Conservation (phyloP, 2,113 vertebrate genomes). For the Agelaius tricolor region DNA sequence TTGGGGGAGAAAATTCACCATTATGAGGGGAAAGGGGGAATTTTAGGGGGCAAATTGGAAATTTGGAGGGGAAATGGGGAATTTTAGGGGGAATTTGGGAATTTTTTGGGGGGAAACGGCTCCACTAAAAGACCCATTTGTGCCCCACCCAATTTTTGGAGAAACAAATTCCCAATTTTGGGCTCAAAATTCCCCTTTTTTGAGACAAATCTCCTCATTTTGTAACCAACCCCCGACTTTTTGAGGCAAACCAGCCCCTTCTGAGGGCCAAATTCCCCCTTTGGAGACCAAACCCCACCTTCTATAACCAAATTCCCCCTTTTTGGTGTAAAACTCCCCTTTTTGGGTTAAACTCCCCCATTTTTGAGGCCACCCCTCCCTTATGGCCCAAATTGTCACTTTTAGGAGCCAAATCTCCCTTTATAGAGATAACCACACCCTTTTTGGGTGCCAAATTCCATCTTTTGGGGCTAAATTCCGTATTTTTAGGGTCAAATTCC, state of each 20-base stretch:
- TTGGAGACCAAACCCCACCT: no score
- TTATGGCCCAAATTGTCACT: background rate
- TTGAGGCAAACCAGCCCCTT: background rate
- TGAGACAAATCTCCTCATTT: no score
- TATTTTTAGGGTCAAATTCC: background rate
- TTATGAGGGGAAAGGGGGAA: no score
- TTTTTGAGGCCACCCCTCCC: background rate
- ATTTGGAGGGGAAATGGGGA: background rate
- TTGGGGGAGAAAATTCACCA: no score
- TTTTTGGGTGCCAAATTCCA: rapidly evolving
- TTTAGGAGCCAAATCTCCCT: background rate
- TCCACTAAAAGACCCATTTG: background rate
- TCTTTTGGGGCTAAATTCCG: rapidly evolving
- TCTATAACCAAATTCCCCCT: background rate
- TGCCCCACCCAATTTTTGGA: background rate
- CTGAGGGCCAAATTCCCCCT: background rate
- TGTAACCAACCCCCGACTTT: background rate
- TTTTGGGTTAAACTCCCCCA: background rate
- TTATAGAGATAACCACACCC: background rate
- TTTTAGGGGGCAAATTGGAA: no score
- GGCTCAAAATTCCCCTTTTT: background rate
- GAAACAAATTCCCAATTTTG: background rate
- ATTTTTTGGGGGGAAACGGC: no score
- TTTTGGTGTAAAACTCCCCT: background rate
- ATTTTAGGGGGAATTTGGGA: no score